phyloP scores from a whole-genome alignment of 2,888 invertebrate species.

The Agrochola litura region DNA sequence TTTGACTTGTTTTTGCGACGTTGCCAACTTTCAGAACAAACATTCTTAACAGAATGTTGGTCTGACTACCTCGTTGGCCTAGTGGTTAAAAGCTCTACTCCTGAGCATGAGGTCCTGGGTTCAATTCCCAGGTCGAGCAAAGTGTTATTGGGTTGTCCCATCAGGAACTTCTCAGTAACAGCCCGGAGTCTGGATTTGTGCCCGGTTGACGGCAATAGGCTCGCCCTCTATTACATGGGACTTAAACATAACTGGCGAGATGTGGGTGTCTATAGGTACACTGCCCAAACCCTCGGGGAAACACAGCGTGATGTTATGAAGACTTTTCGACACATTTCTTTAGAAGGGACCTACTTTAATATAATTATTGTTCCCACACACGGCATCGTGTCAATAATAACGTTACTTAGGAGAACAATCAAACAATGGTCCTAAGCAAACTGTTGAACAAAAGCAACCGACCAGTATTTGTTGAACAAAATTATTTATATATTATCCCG shows the following conservation, averaged over 20 bases:
- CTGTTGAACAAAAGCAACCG: conserved; percentile 40
- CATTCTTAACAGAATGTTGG: background rate
- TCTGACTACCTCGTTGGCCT: no score
- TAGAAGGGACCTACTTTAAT: no score
- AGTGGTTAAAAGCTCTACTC: no score
- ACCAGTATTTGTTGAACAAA: conserved; percentile 51
- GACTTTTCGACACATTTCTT: no score
- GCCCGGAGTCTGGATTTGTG: background rate
- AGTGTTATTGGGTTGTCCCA: no score
- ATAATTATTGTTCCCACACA: conserved; percentile 4
- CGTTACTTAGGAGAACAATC: conserved; percentile 41
- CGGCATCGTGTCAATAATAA: conserved; percentile 52
- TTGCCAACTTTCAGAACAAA: no score
- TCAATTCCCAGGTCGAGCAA: no score
- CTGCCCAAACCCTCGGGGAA: background rate
- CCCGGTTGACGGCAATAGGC: background rate
- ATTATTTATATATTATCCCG: conserved; percentile 58
- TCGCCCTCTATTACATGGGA: background rate
- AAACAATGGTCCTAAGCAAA: conserved; percentile 60
- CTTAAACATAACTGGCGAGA: background rate
- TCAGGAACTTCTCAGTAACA: background rate
- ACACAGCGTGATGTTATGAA: background rate
- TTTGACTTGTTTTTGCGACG: no score
- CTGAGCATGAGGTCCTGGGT: no score
- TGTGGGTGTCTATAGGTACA: background rate